Conservation (phyloP, 2,797 vertebrate species). For the Naso thynnoides region DNA sequence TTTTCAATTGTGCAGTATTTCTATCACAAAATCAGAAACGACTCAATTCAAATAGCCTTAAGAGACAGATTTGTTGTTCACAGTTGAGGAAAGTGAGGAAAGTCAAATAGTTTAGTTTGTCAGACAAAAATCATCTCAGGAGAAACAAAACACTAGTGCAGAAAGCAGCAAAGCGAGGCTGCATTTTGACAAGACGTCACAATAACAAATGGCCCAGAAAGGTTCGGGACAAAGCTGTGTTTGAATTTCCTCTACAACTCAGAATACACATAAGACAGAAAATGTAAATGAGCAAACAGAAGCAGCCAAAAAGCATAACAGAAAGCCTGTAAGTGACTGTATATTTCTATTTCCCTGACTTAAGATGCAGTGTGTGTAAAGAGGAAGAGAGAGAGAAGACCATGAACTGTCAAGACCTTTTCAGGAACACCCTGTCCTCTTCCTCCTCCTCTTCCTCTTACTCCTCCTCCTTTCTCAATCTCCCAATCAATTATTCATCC, state of each 20-base stretch:
- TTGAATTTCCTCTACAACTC: conserved; percentile 14
- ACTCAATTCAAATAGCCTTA: not conserved
- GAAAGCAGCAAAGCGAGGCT: conserved; percentile 45
- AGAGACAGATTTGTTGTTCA: conserved; percentile 1
- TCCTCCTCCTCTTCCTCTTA: conserved; percentile 26
- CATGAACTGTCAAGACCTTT: conserved; percentile 35
- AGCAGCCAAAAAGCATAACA: conserved; percentile 1
- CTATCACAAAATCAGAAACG: not conserved
- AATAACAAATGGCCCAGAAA: conserved; percentile 60
- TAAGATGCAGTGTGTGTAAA: not conserved
- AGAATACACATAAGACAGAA: conserved; percentile 24
- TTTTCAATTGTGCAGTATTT: not conserved
- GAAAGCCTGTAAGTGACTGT: conserved; percentile 1
- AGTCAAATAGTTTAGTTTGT: conserved; percentile 40
- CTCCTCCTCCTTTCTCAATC: conserved; percentile 30
- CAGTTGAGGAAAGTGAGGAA: conserved; percentile 26
- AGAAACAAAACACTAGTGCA: conserved; percentile 13
- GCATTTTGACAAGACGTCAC: conserved; percentile 55
- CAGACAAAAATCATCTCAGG: conserved; percentile 23
- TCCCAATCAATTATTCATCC: conserved; percentile 73
- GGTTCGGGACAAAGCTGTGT: conserved; percentile 35
- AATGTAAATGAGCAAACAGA: conserved; percentile 27
- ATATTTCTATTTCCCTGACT: conserved; percentile 14
- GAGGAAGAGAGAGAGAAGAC: conserved; percentile 8
- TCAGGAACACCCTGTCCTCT: conserved; percentile 62